These are phyloP conservation scores for Sebastes aleutianus DNA, from an alignment of 2,797 vertebrate species.

Conservation along the genomic window DNA sequence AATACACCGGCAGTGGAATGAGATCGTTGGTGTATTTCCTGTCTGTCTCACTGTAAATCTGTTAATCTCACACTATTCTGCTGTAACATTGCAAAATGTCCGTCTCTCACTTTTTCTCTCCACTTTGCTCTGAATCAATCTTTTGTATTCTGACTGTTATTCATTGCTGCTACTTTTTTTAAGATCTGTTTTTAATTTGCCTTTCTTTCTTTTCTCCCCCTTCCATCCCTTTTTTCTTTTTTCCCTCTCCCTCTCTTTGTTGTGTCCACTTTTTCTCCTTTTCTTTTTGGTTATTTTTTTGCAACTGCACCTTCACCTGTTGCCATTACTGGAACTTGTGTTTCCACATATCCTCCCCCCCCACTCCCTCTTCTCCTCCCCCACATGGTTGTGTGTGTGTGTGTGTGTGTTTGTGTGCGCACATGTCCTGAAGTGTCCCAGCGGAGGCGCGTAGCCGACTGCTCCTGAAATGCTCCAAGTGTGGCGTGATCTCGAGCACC, in stretches of 20 bases:
- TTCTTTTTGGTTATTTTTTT: slow-evolving; percentile 8
- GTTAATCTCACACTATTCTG: slow-evolving; percentile 58
- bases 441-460: slow-evolving; percentile 85
- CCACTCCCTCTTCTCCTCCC: background rate
- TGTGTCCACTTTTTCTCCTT: slow-evolving; percentile 38
- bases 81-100: slow-evolving; percentile 62
- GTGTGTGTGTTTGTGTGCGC: slow-evolving; percentile 33
- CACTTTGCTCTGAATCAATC: slow-evolving; percentile 56
- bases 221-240: slow-evolving; percentile 25
- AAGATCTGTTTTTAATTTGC: slow-evolving; percentile 79
- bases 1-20: background rate
- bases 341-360: slow-evolving; percentile 17
- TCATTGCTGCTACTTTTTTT: slow-evolving; percentile 76
- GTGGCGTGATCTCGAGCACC: slow-evolving; percentile 95
- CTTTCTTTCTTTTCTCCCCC: slow-evolving; percentile 67
- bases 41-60: slow-evolving; percentile 61
- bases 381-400: slow-evolving; percentile 42
- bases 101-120: slow-evolving; percentile 64
- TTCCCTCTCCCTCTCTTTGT: slow-evolving; percentile 34
- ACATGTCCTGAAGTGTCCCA: slow-evolving; percentile 80
- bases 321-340: slow-evolving; percentile 34
- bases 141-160: slow-evolving; percentile 74
- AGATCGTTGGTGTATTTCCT: slow-evolving; percentile 36
- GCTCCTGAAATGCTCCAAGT: slow-evolving; percentile 99
- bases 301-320: slow-evolving; percentile 49